Conservation (phyloP, 2,888 invertebrate species). For the Ceratothoa steindachneri region DNA sequence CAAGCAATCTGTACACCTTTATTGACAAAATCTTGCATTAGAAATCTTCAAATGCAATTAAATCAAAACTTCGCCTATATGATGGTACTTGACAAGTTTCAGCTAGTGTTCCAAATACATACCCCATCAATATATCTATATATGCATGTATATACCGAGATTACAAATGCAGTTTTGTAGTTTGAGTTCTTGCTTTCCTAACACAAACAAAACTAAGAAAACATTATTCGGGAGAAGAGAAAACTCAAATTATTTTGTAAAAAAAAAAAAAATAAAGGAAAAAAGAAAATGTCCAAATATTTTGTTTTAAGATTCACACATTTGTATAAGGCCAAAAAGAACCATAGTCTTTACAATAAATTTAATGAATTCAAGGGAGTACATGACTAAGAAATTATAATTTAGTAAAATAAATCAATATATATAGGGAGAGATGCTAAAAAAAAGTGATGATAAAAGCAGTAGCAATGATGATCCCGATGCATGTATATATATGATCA, state of each 20-base stretch:
- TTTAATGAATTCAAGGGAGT: slow-evolving; percentile 4
- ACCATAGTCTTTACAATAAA: neutral
- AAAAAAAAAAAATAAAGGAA: too few species aligned
- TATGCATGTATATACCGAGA: neutral
- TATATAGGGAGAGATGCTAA: neutral
- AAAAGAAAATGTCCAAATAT: too few species aligned
- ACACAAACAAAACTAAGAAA: too few species aligned
- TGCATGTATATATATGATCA: too few species aligned
- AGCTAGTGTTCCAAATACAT: neutral
- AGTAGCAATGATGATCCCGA: slow-evolving; percentile 2
- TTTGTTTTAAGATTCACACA: neutral
- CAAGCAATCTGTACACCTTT: slow-evolving; percentile 9
- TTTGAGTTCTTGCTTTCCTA: neutral
- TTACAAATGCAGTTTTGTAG: neutral
- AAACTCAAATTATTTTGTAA: too few species aligned
- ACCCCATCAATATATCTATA: neutral
- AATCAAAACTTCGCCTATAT: neutral
- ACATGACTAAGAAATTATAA: slow-evolving; percentile 9
- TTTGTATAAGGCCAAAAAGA: slow-evolving; percentile 4
- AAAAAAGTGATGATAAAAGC: slow-evolving; percentile 6
- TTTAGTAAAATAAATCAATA: slow-evolving; percentile 12
- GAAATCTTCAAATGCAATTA: neutral
- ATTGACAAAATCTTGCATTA: neutral
- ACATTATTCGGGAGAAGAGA: too few species aligned
- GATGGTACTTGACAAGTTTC: neutral